Percentiles rank a stretch among this genome's conserved stretches.
Conservation (phyloP, 2,113 vertebrate species). For the Synchiropus splendidus region DNA sequence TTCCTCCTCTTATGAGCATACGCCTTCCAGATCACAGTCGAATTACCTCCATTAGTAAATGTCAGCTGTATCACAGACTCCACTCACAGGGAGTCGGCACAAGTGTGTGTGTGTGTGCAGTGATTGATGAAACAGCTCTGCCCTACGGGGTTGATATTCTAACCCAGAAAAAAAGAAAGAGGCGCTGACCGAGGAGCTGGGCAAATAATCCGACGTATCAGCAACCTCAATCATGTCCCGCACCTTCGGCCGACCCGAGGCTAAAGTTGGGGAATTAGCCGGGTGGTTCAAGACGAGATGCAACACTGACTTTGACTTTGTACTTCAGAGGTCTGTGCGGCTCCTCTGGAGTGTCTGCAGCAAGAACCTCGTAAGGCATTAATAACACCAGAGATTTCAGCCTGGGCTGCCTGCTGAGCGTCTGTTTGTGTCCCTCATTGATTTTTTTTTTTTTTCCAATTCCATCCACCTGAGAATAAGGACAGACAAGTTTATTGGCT, state of each 20-base stretch:
- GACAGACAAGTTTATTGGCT: constrained; percentile 24
- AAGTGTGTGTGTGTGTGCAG: constrained; percentile 1
- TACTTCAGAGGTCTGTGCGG: constrained; percentile 42
- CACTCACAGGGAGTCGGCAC: constrained; percentile 6
- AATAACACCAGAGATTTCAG: constrained; percentile 39
- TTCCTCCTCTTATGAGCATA: constrained; percentile 6
- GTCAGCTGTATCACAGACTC: constrained; percentile 29
- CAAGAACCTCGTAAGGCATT: constrained; percentile 46
- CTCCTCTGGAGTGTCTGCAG: constrained; percentile 31
- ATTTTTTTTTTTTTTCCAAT: constrained; percentile 49
- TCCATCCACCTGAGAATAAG: constrained; percentile 39
- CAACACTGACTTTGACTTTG: constrained; percentile 42
- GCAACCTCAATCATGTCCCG: constrained; percentile 40
- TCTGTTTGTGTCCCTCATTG: constrained; percentile 48
- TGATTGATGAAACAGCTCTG: constrained; percentile 22
- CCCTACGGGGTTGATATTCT: constrained; percentile 32
- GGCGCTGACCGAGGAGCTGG: constrained; percentile 9
- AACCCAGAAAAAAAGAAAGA: constrained; percentile 10
- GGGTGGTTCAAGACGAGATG: constrained; percentile 20
- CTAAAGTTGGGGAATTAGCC: constrained; percentile 32
- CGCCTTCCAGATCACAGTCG: constrained; percentile 14
- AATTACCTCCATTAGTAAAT: constrained; percentile 48
- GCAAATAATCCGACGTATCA: constrained; percentile 28
- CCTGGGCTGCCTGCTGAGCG: constrained; percentile 13
- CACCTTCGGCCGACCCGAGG: constrained; percentile 42